Base-by-base conservation (phyloP, 2,888 invertebrate species). In the Limulus polyphemus region DNA sequence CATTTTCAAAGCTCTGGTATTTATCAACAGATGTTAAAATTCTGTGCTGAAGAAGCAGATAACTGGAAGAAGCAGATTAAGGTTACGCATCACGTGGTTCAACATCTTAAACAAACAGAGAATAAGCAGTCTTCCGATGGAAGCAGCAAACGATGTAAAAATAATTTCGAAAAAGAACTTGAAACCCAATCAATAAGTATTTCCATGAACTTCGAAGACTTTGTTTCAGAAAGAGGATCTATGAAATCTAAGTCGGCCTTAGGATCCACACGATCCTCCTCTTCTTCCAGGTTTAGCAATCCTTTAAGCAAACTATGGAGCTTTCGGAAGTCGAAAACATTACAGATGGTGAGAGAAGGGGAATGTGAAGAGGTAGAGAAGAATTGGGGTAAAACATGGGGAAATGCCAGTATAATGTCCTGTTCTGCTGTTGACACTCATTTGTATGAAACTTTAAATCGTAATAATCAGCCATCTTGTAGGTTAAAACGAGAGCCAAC, bases 11-110 rank as follows among this genome's bases (percentile, higher is more conserved):
- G 83, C 74, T 83, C 83, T 67, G 81, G 83, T 66, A 79, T 82
- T 67, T 80, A 83, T 65, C 83, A 83, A 72, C 81, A 81, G 75
- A 83, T 84, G 71, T 78, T 84, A 72, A 80, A 82, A 70, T 83
- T 81, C 78, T 84, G 84, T 78, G 82, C 82, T 76, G 73, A 74
- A 50, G 73, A 76, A 58, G 74, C 74, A 13, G 76, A 77, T 47
- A 68, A 70, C 60, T 77, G 77, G 77, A 70, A 74, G 58, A 70
- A 75, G 50, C 76, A 76, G 66, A 74, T 77, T 61, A 72, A 72
- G 68, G 70, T 72, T 12, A 67, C 68, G 46, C 67, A 70, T 54
- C 67, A 68, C 54, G 69, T 70, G 1, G 16, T 65, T 5, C 3
- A 32, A 32, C 3, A 32, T 32, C 32, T 32, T 32, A 32, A 32